phyloP scores from a whole-genome alignment of 1,140 invertebrate genomes.

The Tetramorium alpestre region DNA sequence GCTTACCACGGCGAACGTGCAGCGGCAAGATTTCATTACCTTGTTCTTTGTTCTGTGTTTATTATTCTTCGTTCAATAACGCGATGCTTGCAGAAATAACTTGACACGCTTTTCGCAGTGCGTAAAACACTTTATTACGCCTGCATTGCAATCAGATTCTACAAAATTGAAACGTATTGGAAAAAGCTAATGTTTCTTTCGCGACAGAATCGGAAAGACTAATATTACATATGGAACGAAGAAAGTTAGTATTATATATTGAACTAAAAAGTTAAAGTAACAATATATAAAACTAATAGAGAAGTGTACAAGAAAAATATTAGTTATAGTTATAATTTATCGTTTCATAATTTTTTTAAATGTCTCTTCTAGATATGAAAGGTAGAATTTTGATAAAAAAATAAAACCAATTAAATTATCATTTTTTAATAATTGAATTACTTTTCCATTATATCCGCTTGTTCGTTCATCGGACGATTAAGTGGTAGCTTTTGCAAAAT shows the following conservation, averaged over 20 bases:
- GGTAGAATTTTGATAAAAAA: not conserved
- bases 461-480: not conserved
- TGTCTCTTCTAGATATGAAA: not conserved
- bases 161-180: not conserved
- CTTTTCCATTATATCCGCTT: not conserved
- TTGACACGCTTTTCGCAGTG: not conserved
- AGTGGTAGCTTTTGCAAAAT: not conserved
- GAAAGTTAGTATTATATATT: not conserved
- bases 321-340: not conserved
- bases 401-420: not conserved
- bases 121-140: not conserved
- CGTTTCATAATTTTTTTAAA: too few species aligned
- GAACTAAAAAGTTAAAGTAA: too few species aligned
- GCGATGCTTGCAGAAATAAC: not conserved
- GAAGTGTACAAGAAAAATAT: not conserved
- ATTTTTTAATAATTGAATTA: not conserved
- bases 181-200: not conserved
- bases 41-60: slow-evolving; percentile 34
- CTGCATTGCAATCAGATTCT: not conserved
- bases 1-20: not conserved
- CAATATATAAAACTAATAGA: not conserved
- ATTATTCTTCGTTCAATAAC: not conserved
- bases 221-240: not conserved
- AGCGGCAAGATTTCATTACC: slow-evolving; percentile 20
- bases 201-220: not conserved